Conservation (phyloP, 2,888 invertebrate genomes). For the Drosophila meridiana region DNA sequence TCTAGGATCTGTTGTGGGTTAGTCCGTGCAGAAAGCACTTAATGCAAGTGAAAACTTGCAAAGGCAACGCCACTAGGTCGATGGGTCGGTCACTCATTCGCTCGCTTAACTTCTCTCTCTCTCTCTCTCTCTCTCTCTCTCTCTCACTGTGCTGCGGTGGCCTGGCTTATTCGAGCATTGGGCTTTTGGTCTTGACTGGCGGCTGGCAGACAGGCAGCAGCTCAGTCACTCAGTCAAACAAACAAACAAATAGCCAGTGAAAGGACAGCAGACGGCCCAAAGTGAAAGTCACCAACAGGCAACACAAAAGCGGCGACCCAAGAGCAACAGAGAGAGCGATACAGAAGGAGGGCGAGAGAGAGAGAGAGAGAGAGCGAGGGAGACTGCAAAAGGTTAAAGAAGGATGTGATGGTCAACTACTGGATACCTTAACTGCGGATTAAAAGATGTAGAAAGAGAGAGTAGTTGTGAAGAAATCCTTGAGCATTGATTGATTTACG, state of each 20-base stretch:
- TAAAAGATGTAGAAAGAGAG: background rate
- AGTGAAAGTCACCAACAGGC: slow-evolving; percentile 30
- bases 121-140: background rate
- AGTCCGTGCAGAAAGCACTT: slow-evolving; percentile 67
- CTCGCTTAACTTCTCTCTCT: slow-evolving; percentile 15
- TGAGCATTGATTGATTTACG: background rate
- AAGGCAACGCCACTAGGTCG: slow-evolving; percentile 68
- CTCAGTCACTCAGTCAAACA: slow-evolving; percentile 67
- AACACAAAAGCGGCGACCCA: background rate
- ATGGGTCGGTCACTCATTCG: slow-evolving; percentile 41
- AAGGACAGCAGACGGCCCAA: slow-evolving; percentile 33
- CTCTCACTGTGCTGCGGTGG: background rate
- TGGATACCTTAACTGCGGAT: background rate
- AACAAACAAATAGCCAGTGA: slow-evolving; percentile 46
- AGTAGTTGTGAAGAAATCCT: background rate
- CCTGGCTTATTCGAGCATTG: slow-evolving; percentile 19
- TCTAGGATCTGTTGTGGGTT: slow-evolving; percentile 6
- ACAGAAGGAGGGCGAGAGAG: background rate
- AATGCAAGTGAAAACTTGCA: slow-evolving; percentile 73
- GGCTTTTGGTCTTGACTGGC: slow-evolving; percentile 17
- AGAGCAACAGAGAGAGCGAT: background rate
- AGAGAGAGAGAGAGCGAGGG: background rate
- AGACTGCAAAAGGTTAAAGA: background rate
- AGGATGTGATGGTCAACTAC: background rate
- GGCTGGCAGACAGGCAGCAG: slow-evolving; percentile 25